These are phyloP conservation scores for Rhinolophus sinicus DNA, from an alignment of 2,113 vertebrate species.

Conservation along the genomic window DNA sequence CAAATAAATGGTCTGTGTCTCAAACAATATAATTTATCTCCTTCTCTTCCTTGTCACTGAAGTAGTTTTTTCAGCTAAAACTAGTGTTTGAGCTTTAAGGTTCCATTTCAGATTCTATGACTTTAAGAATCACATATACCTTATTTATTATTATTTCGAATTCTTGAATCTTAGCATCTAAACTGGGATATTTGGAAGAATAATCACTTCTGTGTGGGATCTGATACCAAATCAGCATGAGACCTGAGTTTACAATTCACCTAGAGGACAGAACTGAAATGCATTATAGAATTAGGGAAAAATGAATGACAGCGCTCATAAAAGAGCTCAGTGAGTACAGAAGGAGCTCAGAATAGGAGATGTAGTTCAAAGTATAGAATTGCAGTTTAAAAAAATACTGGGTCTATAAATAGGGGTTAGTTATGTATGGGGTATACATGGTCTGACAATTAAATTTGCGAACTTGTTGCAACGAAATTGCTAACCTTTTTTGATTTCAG, in stretches of 20 bases:
- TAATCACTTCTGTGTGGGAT: background rate
- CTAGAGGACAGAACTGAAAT: background rate
- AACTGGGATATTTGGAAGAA: background rate
- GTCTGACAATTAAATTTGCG: no score
- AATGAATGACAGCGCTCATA: background rate
- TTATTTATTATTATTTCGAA: slow-evolving; percentile 16
- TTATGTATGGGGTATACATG: background rate
- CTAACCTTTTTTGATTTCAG: no score
- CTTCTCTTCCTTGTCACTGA: background rate
- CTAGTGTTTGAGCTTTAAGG: background rate
- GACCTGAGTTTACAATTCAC: background rate
- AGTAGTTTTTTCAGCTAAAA: background rate
- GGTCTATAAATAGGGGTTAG: background rate
- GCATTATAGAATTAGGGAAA: background rate
- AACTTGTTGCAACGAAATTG: no score
- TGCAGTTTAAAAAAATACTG: background rate
- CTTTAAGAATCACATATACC: background rate
- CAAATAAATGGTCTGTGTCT: background rate
- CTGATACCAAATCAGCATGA: background rate
- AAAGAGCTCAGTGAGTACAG: background rate
- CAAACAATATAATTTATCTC: background rate
- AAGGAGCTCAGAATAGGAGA: background rate
- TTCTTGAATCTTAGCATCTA: background rate
- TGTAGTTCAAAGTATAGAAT: background rate
- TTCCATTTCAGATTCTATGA: background rate